Evolutionary conservation across 1,140 invertebrate species (phyloP), one percentile per base, ranked within the genome.

Genomic region (Formica exsecta): DNA sequence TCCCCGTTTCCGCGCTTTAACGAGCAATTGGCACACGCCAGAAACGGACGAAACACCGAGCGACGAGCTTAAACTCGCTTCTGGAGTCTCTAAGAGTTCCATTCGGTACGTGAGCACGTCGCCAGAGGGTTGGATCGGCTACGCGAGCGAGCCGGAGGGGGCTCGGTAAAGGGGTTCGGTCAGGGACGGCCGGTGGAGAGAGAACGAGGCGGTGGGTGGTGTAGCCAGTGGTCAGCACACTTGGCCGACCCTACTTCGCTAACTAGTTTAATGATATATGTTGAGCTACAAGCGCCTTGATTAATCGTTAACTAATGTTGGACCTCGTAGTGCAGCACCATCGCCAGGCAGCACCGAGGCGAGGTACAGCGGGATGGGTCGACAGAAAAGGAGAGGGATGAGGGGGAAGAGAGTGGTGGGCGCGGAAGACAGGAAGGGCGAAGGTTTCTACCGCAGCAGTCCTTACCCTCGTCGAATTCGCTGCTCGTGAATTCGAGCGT

Each of bases 181-280:
- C 86, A 76, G 89, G 68, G 66, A 68, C 79, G 71, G 64, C 13
- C 73, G 81, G 85, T 74, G 64, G 80, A 79, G 88, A 90, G 87
- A 88, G 89, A 89, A 83, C 36, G 79, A 91, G 91, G 91, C 87
- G 91, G 92, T 90, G 91, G 93, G 92, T 90, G 90, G 89, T 91
- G 91, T 91, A 91, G 93, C 92, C 94, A 95, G 94, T 95, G 94
- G 95, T 95, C 94, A 95, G 95, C 95, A 95, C 95, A 95, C 95
- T 95, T 95, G 95, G 93, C 92, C 93, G 93, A 95, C 94, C 95
- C 95, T 95, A 95, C 94, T 95, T 95, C 94, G 95, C 94, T 95
- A 95, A 95, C 95, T 95, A 95, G 95, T 95, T 95, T 95, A 95
- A 95, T 95, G 95, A 95, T 95, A 95, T 95, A 95, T 95, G 94